These are phyloP conservation scores for Chloromyia formosa DNA, from an alignment of 2,888 invertebrate genomes.

Conservation along the genomic window DNA sequence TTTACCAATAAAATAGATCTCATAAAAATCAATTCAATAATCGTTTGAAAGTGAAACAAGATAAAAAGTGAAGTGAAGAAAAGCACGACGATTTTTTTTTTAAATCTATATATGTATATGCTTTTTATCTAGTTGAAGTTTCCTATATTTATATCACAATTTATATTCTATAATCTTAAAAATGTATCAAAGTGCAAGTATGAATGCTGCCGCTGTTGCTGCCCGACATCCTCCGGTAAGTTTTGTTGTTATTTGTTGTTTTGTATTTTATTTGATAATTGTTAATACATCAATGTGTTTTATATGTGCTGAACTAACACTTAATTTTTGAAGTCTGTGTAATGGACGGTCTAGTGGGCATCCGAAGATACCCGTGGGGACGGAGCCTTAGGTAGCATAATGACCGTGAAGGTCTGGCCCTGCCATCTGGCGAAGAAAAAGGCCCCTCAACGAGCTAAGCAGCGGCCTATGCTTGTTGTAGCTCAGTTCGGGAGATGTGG, in stretches of 20 bases:
- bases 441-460: too few species aligned
- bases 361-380: too few species aligned
- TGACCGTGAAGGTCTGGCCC: too few species aligned
- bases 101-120: neutral
- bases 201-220: slow-evolving; percentile 83
- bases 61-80: neutral
- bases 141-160: neutral
- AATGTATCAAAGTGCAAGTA: slow-evolving; percentile 87
- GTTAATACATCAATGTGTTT: too few species aligned
- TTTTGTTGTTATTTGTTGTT: slow-evolving; percentile 52
- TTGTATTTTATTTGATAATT: too few species aligned
- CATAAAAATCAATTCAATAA: slow-evolving; percentile 3
- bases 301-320: too few species aligned
- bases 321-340: neutral
- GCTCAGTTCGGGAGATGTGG: too few species aligned
- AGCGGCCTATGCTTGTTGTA: too few species aligned
- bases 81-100: too few species aligned
- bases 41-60: neutral
- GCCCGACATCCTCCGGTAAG: slow-evolving; percentile 90
- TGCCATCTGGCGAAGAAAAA: too few species aligned
- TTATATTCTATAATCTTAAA: slow-evolving; percentile 64
- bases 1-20: slow-evolving; percentile 1
- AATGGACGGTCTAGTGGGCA: too few species aligned
- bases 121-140: neutral
- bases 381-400: too few species aligned